Evolutionary conservation across 1,140 invertebrate genomes (phyloP).

Genomic region (Platorchestia sp.): DNA sequence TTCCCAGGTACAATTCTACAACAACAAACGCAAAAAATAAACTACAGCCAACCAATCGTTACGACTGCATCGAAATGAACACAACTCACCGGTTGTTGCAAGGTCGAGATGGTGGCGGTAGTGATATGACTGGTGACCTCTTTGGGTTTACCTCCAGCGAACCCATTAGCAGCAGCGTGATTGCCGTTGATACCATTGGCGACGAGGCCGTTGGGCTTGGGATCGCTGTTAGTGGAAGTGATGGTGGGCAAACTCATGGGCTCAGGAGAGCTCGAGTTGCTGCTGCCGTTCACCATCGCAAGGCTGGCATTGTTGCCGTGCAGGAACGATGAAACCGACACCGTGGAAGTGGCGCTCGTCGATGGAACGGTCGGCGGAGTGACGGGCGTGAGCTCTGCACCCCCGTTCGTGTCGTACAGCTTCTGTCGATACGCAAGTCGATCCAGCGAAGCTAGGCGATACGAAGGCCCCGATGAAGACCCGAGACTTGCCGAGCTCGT

Average conservation of each 20-base stretch:
- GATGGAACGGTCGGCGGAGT: conserved; percentile 8
- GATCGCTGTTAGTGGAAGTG: neutral
- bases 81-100: conserved; percentile 31
- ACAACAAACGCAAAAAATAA: neutral
- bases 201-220: neutral
- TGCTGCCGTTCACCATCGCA: neutral
- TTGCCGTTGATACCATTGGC: conserved; percentile 26
- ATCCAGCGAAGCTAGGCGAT: conserved; percentile 24
- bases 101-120: conserved; percentile 18
- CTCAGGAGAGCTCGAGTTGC: neutral
- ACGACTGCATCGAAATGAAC: neutral
- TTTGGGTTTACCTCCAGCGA: neutral
- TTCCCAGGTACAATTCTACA: neutral
- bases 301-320: conserved; percentile 29
- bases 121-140: conserved; percentile 1
- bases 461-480: neutral
- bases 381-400: conserved; percentile 15
- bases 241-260: conserved; percentile 20
- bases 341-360: neutral
- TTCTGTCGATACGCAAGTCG: conserved; percentile 37
- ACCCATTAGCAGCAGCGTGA: conserved; percentile 42
- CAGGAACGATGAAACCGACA: neutral
- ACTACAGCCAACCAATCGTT: neutral
- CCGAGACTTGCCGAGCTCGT: neutral
- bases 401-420: conserved; percentile 18